These are phyloP conservation scores for Isichthys henryi DNA, from an alignment of 2,113 vertebrate genomes.

Conservation along the genomic window DNA sequence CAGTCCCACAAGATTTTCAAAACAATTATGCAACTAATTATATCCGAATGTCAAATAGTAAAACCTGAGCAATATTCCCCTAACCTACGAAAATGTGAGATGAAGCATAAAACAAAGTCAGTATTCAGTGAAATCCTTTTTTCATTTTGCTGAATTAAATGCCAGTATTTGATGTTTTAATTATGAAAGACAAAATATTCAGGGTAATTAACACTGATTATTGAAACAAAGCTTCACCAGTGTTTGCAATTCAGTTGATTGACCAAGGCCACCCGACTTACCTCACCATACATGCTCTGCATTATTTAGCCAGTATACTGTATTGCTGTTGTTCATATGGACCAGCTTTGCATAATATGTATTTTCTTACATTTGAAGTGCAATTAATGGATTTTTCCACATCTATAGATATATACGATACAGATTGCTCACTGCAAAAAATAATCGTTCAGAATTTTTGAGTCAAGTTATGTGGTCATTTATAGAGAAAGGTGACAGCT, in stretches of 20 bases:
- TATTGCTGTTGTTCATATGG: neutral
- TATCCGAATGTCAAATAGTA: neutral
- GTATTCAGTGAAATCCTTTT: neutral
- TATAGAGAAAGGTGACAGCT: neutral
- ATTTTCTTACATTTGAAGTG: neutral
- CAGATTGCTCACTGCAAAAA: neutral
- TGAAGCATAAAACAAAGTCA: neutral
- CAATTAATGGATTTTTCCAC: neutral
- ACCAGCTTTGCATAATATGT: neutral
- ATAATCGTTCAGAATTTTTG: neutral
- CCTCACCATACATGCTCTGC: neutral
- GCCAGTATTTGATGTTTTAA: neutral
- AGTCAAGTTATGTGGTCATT: neutral
- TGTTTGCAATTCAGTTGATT: neutral
- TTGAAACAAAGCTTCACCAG: neutral
- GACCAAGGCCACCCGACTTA: neutral
- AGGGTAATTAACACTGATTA: neutral
- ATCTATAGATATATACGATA: neutral
- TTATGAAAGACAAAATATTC: neutral
- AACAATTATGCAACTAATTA: neutral
- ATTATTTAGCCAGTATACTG: neutral
- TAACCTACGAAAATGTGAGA: neutral
- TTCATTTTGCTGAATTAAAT: neutral
- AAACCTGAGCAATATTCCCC: neutral
- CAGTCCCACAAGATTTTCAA: neutral